Base-by-base conservation (phyloP, 2,113 vertebrate species). In the Enhydra lutris region DNA sequence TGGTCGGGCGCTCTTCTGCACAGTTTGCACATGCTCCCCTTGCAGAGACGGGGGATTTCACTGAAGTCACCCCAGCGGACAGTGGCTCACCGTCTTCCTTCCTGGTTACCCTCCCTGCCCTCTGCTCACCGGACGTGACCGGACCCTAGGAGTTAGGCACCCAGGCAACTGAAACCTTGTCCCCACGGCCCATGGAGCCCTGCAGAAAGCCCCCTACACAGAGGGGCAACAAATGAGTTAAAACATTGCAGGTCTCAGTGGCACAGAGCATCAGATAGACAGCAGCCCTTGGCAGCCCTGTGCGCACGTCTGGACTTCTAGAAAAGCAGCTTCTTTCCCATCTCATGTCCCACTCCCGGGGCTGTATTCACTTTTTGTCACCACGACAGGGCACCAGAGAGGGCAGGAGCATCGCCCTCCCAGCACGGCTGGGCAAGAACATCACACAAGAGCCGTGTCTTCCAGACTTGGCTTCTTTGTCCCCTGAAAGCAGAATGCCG, bases 221-320 rank as follows among this genome's bases (percentile, higher is more conserved):
- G 24, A 18, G 8, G n/a, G 13, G 59, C 23, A 29, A 13, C 2
- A 18, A 15, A 17, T 15, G 21, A 24, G 4, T 34, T 8, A 1
- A 63, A 65, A 63, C 34, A 7, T 13, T 18, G 20, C 36, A 7
- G 55, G 31, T 10, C 80, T 45, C 14, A 6, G 67, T 3, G 0
- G 7, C 36, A 45, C 15, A 26, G 71, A 42, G 45, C 2, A 0
- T 34, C 2, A 6, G 23, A 4, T 0, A 15, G 59, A 36, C 45
- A 34, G 14, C 63, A 15, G 63, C 29, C 29, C 29, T 15, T 1
- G 29, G 63, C 63, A 31, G n/a, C 67, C n/a, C 67, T 65, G n/a
- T 4, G 18, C 0, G 18, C 67, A 4, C 8, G 8, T 20, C 42
- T 52, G 12, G 34, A 42, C 31, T 24, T 52, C 24, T 13, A 52